Evolutionary conservation across 2,797 vertebrate genomes (phyloP), one percentile per base, ranked within the genome.

Genomic region (Sylvia borin): DNA sequence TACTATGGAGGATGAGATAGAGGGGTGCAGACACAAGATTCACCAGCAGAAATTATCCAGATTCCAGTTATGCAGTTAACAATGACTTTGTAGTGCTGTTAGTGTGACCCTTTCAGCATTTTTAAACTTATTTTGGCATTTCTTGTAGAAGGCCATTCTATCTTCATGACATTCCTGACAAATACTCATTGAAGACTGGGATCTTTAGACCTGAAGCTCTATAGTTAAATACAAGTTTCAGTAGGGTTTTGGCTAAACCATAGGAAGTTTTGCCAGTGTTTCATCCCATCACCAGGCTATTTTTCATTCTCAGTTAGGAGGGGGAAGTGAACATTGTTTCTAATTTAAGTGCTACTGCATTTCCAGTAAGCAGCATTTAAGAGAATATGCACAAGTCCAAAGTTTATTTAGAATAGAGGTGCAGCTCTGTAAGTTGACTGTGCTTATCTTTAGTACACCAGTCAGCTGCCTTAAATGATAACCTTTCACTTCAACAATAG

Each of bases 71-170:
- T 0, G 0, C 48, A 17, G 47, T 79, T 90, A 78, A 72, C 73
- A 88, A 10, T 57, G 34, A 60, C 34, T 70, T 68, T 25, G 13
- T 65, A 64, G 36, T 1, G 7, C 51, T 79, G 65, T 57, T 85
- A 71, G 42, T 3, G 2, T 92, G 91, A 93, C 86, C 74, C 93
- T 82, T 95, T 90, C 80, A 70, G 48, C 73, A 85, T 92, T 95
- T 95, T 95, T 92, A 3, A 76, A 65, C 68, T 82, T 74, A 71
- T 45, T 95, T 67, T 89, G 90, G 74, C 85, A 82, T 96, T 96
- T 95, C 45, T 88, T 85, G 11, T 38, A 86, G 72, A 54, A 84
- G 36, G 20, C 81, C 26, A 11, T 93, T 95, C 83, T 79, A 1
- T 93, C 80, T 92, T 88, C n/a, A 21, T 61, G 86, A 50, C 50